A percentile compares a stretch with the other conserved stretches of the same genome.
phyloP scores from a whole-genome alignment of 1,140 invertebrate genomes.

The Drosophila melanogaster region Release_6_plus_ISO1_MT NC_004354.4:22884001-22884500 shows the following conservation, averaged over 20 bases:
- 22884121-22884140: conserved; percentile 58
- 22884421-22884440: conserved; percentile 57
- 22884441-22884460: conserved; percentile 45
- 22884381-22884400: conserved; percentile 71
- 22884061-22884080: conserved; percentile 1
- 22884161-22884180: conserved; percentile 36
- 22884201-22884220: conserved; percentile 73
- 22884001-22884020: conserved; percentile 35
- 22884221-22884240: conserved; percentile 14
- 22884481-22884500: conserved; percentile 20
- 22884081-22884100: conserved; percentile 19
- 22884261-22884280: conserved; percentile 16
- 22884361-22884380: conserved; percentile 29
- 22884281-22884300: conserved; percentile 79
- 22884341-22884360: conserved; percentile 18
- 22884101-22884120: conserved; percentile 4
- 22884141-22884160: conserved; percentile 53
- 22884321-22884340: conserved; percentile 74
- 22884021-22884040: conserved; percentile 35
- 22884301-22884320: conserved; percentile 77
- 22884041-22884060: conserved; percentile 19
- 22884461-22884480: conserved; percentile 33
- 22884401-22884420: conserved; percentile 39
- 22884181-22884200: conserved; percentile 63
- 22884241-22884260: background rate